Conservation (phyloP, 2,797 vertebrate species). For the Cephalopachus bancanus region DNA sequence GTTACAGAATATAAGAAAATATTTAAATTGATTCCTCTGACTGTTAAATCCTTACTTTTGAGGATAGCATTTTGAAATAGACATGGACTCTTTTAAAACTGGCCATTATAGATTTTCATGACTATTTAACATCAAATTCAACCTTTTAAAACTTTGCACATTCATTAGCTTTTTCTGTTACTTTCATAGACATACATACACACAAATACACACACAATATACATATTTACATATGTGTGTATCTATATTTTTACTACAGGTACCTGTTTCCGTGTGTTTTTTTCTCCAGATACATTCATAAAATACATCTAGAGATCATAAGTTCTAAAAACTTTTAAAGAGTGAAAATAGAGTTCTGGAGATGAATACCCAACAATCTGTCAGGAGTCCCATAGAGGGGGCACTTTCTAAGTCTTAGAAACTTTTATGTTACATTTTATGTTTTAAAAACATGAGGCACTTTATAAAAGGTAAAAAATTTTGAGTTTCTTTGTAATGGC, state of each 20-base stretch:
- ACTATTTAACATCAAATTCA: conserved; percentile 13
- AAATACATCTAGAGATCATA: not conserved
- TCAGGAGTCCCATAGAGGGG: conserved; percentile 84
- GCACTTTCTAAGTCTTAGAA: conserved; percentile 79
- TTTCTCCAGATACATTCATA: conserved; percentile 44
- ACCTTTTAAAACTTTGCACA: conserved; percentile 44
- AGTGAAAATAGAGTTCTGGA: conserved; percentile 61
- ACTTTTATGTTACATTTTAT: conserved; percentile 44
- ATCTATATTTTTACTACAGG: not conserved
- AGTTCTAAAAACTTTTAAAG: conserved; percentile 62
- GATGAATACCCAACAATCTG: conserved; percentile 58
- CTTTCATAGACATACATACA: not conserved
- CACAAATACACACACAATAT: too few species aligned
- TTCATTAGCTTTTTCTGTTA: conserved; percentile 2
- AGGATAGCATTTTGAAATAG: conserved; percentile 38
- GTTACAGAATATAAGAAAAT: not conserved
- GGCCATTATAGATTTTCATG: not conserved
- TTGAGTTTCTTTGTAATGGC: not conserved
- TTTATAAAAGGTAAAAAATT: conserved; percentile 55
- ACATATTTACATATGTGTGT: not conserved
- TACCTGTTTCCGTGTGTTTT: conserved; percentile 14
- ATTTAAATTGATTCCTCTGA: conserved; percentile 7
- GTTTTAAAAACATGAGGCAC: conserved; percentile 35
- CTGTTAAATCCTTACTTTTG: conserved; percentile 26
- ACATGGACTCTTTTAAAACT: conserved; percentile 36